phyloP scores from a whole-genome alignment of 2,113 vertebrate genomes.

The Mormoops blainvillei region DNA sequence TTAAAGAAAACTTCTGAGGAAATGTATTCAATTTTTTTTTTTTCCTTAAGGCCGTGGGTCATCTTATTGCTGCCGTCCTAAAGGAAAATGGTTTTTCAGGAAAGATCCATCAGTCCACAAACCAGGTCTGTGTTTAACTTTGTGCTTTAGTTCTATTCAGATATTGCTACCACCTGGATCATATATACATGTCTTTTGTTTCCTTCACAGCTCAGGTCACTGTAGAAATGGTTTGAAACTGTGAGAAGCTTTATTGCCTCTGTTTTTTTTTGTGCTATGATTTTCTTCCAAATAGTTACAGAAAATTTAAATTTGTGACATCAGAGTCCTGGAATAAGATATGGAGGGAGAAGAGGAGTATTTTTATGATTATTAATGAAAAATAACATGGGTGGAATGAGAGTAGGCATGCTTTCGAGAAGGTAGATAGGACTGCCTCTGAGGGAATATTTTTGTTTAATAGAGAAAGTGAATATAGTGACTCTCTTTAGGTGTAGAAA shows the following conservation, averaged over 20 bases:
- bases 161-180: background rate
- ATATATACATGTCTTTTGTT: background rate
- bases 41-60: slow-evolving; percentile 86
- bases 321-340: background rate
- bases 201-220: background rate
- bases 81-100: slow-evolving; percentile 87
- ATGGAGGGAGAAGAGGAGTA: background rate
- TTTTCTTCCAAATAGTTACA: background rate
- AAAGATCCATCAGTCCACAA: slow-evolving; percentile 83
- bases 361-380: background rate
- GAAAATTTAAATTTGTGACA: background rate
- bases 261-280: background rate
- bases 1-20: slow-evolving; percentile 6
- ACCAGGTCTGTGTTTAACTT: slow-evolving; percentile 83
- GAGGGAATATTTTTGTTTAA: background rate
- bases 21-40: background rate
- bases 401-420: background rate
- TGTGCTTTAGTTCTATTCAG: background rate
- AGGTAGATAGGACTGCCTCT: background rate
- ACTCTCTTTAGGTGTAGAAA: background rate
- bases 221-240: background rate
- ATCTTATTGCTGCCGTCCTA: slow-evolving; percentile 88
- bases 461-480: background rate
- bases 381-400: background rate
- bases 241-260: background rate